A percentile compares a stretch with the other conserved stretches of the same genome.
phyloP scores from a whole-genome alignment of 2,797 vertebrate species.

The Knipowitschia caucasica region DNA sequence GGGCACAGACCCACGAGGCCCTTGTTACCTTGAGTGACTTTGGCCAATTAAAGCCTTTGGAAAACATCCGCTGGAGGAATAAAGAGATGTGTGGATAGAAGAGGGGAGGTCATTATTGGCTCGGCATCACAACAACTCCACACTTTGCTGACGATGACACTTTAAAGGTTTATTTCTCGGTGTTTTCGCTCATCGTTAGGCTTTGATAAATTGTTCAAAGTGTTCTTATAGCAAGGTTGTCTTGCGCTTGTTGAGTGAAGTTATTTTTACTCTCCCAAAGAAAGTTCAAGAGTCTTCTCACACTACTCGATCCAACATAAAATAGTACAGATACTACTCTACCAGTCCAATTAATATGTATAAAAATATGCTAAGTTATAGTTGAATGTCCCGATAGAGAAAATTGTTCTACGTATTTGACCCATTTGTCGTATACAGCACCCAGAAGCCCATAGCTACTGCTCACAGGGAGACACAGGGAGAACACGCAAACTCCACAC shows the following conservation, averaged over 20 bases:
- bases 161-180: slow-evolving; percentile 11
- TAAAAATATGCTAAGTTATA: too few relatives aligned
- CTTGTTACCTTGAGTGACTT: slow-evolving; percentile 61
- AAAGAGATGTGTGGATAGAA: slow-evolving; percentile 12
- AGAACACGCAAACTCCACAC: too few relatives aligned
- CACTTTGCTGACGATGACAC: slow-evolving; percentile 22
- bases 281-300: neutral
- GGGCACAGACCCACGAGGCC: slow-evolving; percentile 45
- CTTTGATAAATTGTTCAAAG: slow-evolving; percentile 16
- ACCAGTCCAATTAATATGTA: too few relatives aligned
- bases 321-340: too few relatives aligned
- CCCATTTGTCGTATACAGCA: too few relatives aligned
- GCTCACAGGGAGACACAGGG: too few relatives aligned
- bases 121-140: slow-evolving; percentile 34
- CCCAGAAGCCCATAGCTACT: too few relatives aligned
- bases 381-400: too few relatives aligned
- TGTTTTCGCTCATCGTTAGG: slow-evolving; percentile 2
- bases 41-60: slow-evolving; percentile 61
- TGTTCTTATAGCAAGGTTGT: slow-evolving; percentile 6
- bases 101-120: slow-evolving; percentile 25
- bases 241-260: slow-evolving; percentile 4
- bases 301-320: neutral
- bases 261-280: slow-evolving; percentile 1
- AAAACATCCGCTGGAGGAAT: slow-evolving; percentile 48
- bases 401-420: too few relatives aligned